Evolutionary conservation across 2,888 invertebrate genomes (phyloP), one percentile per base, ranked within the genome.

Genomic region (Mesopsocus fuscifrons): DNA sequence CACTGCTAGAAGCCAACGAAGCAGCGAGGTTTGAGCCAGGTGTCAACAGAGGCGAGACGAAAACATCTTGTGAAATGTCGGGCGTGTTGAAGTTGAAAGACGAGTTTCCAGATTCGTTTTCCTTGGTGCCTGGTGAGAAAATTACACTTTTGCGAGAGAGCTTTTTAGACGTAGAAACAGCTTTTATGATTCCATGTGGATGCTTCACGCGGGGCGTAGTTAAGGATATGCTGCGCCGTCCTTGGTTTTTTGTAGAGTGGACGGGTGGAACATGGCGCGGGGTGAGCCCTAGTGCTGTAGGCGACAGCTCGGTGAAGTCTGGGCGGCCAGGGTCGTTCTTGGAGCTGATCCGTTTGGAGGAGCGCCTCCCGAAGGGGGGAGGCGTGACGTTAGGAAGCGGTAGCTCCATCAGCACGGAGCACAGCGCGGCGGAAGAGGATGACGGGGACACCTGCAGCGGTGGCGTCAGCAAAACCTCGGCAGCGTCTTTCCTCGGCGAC

Each of bases 151-250:
- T 38, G 4, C 18, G 16, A n/a, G 13, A 20, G 4, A 5, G 3
- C 13, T 20, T 6, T 20, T 38, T 38, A 4, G 38, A 38, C 4
- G 38, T 38, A 16, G 38, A 38, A 13, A 20, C 38, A 17, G 38
- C 17, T 18, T 38, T 38, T 5, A 38, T 38, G n/a, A 38, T 20
- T 13, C 38, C 38, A 4, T 6, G 3, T 5, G 38, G 17, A 20
- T 15, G 8, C 8, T 6, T 38, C 20, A 20, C 21, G n/a, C 21
- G 15, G 20, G 38, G 38, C 4, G 38, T 38, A 3, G 21, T 20
- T 20, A 38, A 20, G 3, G 38, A 38, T 13, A 20, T 20, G 21
- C 38, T 38, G 17, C 38, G 17, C 11, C 38, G 15, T 18, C 21
- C 16, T n/a, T n/a, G n/a, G n/a, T n/a, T n/a, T 34, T 34, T 38